These are phyloP conservation scores for Herpailurus yagouaroundi DNA, from an alignment of 2,113 vertebrate species.

Conservation along the genomic window DNA sequence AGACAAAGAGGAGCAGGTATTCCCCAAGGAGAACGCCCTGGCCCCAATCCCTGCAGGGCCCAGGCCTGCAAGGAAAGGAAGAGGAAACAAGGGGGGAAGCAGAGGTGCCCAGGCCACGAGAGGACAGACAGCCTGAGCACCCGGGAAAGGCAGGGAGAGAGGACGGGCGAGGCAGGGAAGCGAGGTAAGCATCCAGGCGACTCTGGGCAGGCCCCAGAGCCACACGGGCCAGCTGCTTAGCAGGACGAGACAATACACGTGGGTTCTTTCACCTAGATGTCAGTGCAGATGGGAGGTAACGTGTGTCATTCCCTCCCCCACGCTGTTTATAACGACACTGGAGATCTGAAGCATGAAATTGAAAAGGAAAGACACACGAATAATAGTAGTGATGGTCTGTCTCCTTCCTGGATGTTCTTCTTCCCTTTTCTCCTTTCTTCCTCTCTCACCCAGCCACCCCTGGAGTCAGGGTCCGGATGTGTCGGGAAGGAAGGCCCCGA, in stretches of 20 bases:
- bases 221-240: background rate
- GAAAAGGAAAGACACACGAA: constrained; percentile 28
- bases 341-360: constrained; percentile 63
- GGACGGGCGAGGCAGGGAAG: accelerated
- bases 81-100: accelerated
- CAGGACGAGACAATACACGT: accelerated
- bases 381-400: background rate
- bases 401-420: background rate
- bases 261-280: background rate
- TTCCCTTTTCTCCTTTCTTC: background rate
- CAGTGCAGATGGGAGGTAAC: background rate
- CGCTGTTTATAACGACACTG: background rate
- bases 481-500: background rate
- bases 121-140: background rate
- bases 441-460: background rate
- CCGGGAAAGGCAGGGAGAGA: accelerated
- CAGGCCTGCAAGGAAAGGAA: background rate
- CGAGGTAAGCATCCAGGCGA: accelerated
- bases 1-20: background rate
- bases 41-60: accelerated
- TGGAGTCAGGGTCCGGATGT: background rate
- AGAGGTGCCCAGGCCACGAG: too few relatives aligned
- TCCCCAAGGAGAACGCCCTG: background rate
- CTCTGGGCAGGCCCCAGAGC: background rate
- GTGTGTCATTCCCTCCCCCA: background rate